A percentile compares a stretch with the other conserved stretches of the same genome.
Evolutionary conservation across 2,888 invertebrate species (phyloP).

Genomic region (Apodemia duryi): DNA sequence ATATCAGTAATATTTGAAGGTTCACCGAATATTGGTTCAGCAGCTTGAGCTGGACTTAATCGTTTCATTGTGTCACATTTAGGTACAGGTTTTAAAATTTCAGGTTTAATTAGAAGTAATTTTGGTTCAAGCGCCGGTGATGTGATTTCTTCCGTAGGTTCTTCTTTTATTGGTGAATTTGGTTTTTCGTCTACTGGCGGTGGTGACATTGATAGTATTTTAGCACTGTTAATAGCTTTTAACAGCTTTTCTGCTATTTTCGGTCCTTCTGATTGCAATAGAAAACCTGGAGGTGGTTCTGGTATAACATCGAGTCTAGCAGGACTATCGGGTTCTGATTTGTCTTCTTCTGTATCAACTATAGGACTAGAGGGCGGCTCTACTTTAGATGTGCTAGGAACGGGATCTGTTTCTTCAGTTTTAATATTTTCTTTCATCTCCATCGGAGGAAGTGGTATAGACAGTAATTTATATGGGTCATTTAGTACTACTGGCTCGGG

Average conservation of each 20-base stretch:
- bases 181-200: constrained; percentile 55
- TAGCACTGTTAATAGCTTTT: constrained; percentile 80
- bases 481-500: constrained; percentile 30
- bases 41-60: constrained; percentile 42
- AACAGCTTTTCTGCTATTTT: constrained; percentile 82
- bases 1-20: constrained; percentile 55
- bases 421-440: constrained; percentile 38
- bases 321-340: constrained; percentile 72
- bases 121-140: constrained; percentile 40
- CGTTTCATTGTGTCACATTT: constrained; percentile 53
- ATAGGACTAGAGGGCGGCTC: constrained; percentile 64
- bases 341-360: constrained; percentile 69
- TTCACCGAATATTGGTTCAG: constrained; percentile 63
- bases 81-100: constrained; percentile 41
- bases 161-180: constrained; percentile 53
- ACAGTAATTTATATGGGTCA: constrained; percentile 26
- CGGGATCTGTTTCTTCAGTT: constrained; percentile 48
- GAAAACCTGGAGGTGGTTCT: constrained; percentile 68
- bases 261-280: constrained; percentile 71
- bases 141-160: constrained; percentile 35
- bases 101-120: constrained; percentile 42
- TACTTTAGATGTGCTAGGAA: constrained; percentile 43
- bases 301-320: constrained; percentile 71
- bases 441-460: constrained; percentile 43
- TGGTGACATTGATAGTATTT: constrained; percentile 70